These are phyloP conservation scores for Chelidonichthys spinosus DNA, from an alignment of 2,797 vertebrate genomes.

Conservation along the genomic window DNA sequence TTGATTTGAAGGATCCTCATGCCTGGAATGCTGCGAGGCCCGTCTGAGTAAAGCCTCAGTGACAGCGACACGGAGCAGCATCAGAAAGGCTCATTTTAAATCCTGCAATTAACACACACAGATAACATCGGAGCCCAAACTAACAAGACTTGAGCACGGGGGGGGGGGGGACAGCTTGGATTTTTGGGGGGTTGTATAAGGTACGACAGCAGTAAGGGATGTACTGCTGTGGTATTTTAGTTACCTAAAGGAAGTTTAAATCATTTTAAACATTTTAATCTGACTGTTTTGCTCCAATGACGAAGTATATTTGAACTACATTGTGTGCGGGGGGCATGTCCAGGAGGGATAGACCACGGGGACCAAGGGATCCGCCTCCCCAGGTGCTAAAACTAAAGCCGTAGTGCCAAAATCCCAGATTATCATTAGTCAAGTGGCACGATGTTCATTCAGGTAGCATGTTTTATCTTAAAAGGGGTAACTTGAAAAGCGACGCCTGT, in stretches of 20 bases:
- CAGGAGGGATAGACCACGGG: neutral
- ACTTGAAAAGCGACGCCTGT: slow-evolving; percentile 23
- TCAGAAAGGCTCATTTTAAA: slow-evolving; percentile 40
- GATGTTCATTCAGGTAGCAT: neutral
- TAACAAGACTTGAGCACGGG: neutral
- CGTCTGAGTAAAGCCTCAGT: slow-evolving; percentile 32
- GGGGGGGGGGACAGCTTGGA: neutral
- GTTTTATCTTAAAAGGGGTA: neutral
- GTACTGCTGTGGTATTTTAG: neutral
- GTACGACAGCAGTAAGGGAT: neutral
- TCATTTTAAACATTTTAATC: neutral
- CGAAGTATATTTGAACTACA: neutral
- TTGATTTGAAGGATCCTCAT: slow-evolving; percentile 57
- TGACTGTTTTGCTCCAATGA: neutral
- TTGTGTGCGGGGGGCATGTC: neutral
- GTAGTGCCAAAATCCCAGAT: neutral
- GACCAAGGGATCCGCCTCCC: neutral
- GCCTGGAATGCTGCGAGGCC: slow-evolving; percentile 35
- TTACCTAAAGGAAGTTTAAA: neutral
- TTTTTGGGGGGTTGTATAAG: neutral
- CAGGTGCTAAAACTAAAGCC: neutral
- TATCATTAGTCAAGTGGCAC: neutral
- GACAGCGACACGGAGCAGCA: slow-evolving; percentile 25
- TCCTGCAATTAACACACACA: slow-evolving; percentile 37
- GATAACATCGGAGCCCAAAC: slow-evolving; percentile 15